Percentiles rank a stretch among this genome's conserved stretches.
These are phyloP conservation scores for Sula dactylatra DNA, from an alignment of 2,113 vertebrate species.

Conservation along the genomic window DNA sequence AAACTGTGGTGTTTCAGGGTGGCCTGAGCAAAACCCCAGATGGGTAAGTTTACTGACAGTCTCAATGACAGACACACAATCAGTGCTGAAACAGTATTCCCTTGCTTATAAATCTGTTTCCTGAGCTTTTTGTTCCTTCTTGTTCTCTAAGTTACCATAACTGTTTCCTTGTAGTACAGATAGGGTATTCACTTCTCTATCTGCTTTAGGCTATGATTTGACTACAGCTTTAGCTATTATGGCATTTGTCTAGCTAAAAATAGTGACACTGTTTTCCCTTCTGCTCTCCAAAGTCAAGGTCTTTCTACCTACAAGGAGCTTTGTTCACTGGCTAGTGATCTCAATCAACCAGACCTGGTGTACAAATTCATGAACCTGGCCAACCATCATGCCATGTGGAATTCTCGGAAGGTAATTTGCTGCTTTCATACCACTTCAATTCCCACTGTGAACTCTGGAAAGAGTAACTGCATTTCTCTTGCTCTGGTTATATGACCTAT, in stretches of 20 bases:
- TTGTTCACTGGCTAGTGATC: slow-evolving; percentile 95
- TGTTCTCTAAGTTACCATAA: not conserved
- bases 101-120: not conserved
- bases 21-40: slow-evolving; percentile 95
- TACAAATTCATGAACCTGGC: slow-evolving; percentile 99
- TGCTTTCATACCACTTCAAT: not conserved
- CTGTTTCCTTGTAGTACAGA: not conserved
- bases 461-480: not conserved
- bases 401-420: slow-evolving; percentile 91
- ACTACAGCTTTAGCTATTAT: not conserved
- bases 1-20: slow-evolving; percentile 94
- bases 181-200: not conserved
- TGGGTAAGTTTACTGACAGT: slow-evolving; percentile 79
- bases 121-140: not conserved
- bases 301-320: slow-evolving; percentile 98
- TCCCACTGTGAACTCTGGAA: not conserved
- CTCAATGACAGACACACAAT: not conserved
- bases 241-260: not conserved
- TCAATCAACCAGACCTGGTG: slow-evolving; percentile 95
- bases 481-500: not conserved
- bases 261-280: not conserved
- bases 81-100: not conserved
- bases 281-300: slow-evolving; percentile 82
- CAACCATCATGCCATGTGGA: slow-evolving; percentile 99
- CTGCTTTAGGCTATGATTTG: not conserved